phyloP scores from a whole-genome alignment of 2,888 invertebrate genomes.

The Dermolepida albohirtum region DNA sequence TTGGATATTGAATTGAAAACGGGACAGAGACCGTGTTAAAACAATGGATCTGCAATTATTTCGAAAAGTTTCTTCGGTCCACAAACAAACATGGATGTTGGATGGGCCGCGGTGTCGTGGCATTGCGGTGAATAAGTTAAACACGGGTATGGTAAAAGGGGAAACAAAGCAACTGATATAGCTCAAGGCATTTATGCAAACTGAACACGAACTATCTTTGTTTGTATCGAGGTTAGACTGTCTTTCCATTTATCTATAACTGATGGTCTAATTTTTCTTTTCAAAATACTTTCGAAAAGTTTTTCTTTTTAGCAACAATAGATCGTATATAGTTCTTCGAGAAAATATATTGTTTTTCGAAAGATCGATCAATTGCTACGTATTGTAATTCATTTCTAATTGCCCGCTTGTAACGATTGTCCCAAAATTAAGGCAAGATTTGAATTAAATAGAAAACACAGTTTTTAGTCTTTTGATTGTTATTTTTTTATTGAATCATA shows the following conservation, averaged over 20 bases:
- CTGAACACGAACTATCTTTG: conserved; percentile 59
- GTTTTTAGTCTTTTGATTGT: too few relatives aligned
- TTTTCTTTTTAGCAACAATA: too few relatives aligned
- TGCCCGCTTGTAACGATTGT: too few relatives aligned
- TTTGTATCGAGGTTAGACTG: conserved; percentile 50
- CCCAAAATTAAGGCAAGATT: too few relatives aligned
- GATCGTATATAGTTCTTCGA: too few relatives aligned
- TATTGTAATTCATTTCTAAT: too few relatives aligned
- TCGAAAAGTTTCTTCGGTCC: conserved; percentile 40
- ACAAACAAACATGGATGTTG: conserved; percentile 48
- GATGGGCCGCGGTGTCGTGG: conserved; percentile 48
- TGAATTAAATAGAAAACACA: too few relatives aligned
- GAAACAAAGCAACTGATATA: conserved; percentile 63
- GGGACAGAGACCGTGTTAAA: conserved; percentile 15
- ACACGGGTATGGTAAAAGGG: conserved; percentile 57
- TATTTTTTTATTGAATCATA: too few relatives aligned
- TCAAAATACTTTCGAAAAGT: too few relatives aligned
- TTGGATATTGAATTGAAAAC: conserved; percentile 34
- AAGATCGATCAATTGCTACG: too few relatives aligned
- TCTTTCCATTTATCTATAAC: not conserved
- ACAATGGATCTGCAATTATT: conserved; percentile 37
- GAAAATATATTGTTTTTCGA: too few relatives aligned
- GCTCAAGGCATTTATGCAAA: conserved; percentile 55
- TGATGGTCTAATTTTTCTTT: too few relatives aligned
- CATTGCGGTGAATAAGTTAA: conserved; percentile 61